phyloP scores from a whole-genome alignment of 2,113 vertebrate species.

The Sminthopsis crassicaudata region DNA sequence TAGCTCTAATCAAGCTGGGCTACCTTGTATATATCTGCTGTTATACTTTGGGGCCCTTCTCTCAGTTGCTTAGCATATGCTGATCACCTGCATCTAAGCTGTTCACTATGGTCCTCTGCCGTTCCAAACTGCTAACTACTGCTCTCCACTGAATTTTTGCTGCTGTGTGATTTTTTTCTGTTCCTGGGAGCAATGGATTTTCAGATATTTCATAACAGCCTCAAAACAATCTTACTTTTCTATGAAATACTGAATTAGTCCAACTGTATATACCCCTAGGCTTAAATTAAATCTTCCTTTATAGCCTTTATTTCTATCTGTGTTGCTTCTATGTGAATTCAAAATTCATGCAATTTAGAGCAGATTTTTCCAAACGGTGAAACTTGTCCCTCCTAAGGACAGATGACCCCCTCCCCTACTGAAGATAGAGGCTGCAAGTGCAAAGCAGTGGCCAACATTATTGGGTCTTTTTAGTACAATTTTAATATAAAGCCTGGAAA shows the following conservation, averaged over 20 bases:
- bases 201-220: background rate
- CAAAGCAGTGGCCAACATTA: too few species aligned
- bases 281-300: too few species aligned
- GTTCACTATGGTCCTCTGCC: background rate
- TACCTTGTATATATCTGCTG: background rate
- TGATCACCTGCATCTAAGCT: background rate
- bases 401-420: too few species aligned
- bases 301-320: too few species aligned
- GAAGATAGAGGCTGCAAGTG: too few species aligned
- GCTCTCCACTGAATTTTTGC: background rate
- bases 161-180: background rate
- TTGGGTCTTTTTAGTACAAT: too few species aligned
- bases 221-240: background rate
- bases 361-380: too few species aligned
- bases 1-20: background rate
- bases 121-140: background rate
- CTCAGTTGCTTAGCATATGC: background rate
- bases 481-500: too few species aligned
- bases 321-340: too few species aligned
- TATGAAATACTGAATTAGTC: background rate
- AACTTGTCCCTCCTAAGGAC: too few species aligned
- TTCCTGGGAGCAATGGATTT: background rate
- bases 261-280: too few species aligned
- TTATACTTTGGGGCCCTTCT: background rate
- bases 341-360: too few species aligned